phyloP scores from a whole-genome alignment of 2,113 vertebrate species.

The Spermophilus dauricus region DNA sequence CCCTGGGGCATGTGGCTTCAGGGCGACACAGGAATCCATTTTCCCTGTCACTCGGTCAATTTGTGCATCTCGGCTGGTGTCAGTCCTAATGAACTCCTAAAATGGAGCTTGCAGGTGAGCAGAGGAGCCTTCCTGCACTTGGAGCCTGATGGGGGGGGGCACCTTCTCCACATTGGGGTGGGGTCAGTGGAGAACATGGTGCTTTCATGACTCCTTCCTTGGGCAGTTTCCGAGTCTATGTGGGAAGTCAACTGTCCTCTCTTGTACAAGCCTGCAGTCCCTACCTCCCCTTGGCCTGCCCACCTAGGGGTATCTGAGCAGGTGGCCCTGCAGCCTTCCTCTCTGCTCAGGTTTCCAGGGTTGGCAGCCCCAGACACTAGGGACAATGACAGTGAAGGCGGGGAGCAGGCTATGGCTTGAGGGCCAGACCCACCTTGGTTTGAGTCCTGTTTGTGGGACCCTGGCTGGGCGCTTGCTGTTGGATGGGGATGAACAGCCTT shows the following conservation, averaged over 20 bases:
- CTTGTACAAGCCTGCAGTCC: not conserved
- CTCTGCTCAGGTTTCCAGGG: not conserved
- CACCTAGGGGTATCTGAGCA: not conserved
- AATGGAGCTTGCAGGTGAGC: slow-evolving; percentile 65
- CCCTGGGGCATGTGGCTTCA: slow-evolving; percentile 69
- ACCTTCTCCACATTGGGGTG: no score
- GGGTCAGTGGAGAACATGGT: not conserved
- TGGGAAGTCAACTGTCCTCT: not conserved
- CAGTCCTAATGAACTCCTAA: slow-evolving; percentile 48
- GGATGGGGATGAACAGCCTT: not conserved
- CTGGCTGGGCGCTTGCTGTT: not conserved
- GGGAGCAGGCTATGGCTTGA: not conserved
- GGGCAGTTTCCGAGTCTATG: not conserved
- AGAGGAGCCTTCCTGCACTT: slow-evolving; percentile 8
- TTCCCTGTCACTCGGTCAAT: slow-evolving; percentile 68
- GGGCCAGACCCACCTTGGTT: not conserved
- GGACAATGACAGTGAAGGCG: not conserved
- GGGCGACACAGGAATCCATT: slow-evolving; percentile 64
- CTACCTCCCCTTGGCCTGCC: not conserved
- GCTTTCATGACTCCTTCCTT: not conserved
- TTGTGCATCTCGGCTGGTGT: slow-evolving; percentile 63
- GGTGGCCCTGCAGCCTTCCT: not conserved
- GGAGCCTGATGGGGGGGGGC: not conserved
- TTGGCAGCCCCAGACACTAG: not conserved
- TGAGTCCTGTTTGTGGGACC: not conserved